Conservation (phyloP, 2,888 invertebrate species). For the Microctonus hyperodae region DNA sequence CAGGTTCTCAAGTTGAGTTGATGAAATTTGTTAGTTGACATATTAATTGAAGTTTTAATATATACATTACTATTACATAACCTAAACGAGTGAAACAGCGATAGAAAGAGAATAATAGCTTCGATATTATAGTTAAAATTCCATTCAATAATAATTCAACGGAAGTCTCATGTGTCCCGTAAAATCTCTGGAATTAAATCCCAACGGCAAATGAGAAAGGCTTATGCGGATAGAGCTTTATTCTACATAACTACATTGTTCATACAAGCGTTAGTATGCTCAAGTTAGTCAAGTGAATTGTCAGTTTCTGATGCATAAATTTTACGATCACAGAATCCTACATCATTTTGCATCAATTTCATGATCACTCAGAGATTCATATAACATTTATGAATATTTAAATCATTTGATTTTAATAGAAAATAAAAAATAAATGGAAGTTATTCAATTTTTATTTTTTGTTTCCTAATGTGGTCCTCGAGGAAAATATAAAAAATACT, state of each 20-base stretch:
- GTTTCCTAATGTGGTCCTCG: too few species aligned
- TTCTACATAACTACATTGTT: not conserved
- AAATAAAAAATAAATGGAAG: too few species aligned
- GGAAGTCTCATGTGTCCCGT: slow-evolving; percentile 18
- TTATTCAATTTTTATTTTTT: too few species aligned
- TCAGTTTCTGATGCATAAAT: slow-evolving; percentile 3
- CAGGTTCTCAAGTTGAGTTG: slow-evolving; percentile 35
- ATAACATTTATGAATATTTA: too few species aligned
- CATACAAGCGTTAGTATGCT: not conserved
- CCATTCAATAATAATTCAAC: slow-evolving; percentile 36
- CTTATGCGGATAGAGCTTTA: not conserved
- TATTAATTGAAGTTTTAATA: slow-evolving; percentile 39
- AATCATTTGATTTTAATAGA: too few species aligned
- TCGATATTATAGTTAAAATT: slow-evolving; percentile 36
- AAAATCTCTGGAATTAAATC: slow-evolving; percentile 28
- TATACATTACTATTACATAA: slow-evolving; percentile 1
- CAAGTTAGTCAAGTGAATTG: slow-evolving; percentile 12
- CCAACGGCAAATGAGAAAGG: not conserved
- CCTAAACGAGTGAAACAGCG: too few species aligned
- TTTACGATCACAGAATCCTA: not conserved
- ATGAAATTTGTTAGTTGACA: slow-evolving; percentile 40
- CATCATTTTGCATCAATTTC: not conserved
- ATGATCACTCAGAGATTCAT: not conserved
- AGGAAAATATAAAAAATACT: too few species aligned
- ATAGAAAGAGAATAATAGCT: slow-evolving; percentile 18